Evolutionary conservation across 2,113 vertebrate species (phyloP), one percentile per base, ranked within the genome.

Genomic region (Beaufortia kweichowensis): DNA sequence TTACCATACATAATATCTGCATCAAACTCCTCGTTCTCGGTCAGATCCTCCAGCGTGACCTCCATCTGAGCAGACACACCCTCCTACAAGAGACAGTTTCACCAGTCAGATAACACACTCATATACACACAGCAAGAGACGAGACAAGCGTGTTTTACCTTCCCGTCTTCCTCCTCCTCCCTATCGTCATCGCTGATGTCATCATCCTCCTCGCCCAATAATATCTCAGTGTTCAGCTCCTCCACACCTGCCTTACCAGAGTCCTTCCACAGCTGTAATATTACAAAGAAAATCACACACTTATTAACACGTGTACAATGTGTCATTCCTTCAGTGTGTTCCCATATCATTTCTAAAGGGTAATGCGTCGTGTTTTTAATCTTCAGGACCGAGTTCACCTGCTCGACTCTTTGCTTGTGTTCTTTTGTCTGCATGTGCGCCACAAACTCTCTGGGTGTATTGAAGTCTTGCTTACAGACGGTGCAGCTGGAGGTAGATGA

Each of bases 341-440:
- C 0, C 35, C 35, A 39, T 10, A 21, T 35, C 28, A 21, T n/a
- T 29, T 6, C 21, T 19, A 17, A 9, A 33, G 26, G 9, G 31
- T 29, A 10, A 4, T 2, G n/a, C 64, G 12, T 5, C 12, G 3
- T 50, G 43, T 26, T 21, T n/a, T 26, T 7, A 21, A 53, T n/a
- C 6, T 53, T 19, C n/a, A 50, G 3, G n/a, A 53, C 19, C 6
- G 67, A 50, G 61, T 4, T 85, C 88, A 95, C 95, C 93, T 94
- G 92, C 84, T 93, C 91, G 74, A 93, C 90, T 83, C 92, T 94
- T 82, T 94, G 93, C 74, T 94, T 94, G 86, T 98, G 97, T 59
- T 94, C 95, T 66, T 88, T 87, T 6, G 95, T 95, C 85, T 98
- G 95, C 89, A 98, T 91, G 35, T 99, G 97, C 80, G 96, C 95